A percentile compares a stretch with the other conserved stretches of the same genome.
Conservation (phyloP, 2,797 vertebrate species). For the Muscicapa comitata region DNA sequence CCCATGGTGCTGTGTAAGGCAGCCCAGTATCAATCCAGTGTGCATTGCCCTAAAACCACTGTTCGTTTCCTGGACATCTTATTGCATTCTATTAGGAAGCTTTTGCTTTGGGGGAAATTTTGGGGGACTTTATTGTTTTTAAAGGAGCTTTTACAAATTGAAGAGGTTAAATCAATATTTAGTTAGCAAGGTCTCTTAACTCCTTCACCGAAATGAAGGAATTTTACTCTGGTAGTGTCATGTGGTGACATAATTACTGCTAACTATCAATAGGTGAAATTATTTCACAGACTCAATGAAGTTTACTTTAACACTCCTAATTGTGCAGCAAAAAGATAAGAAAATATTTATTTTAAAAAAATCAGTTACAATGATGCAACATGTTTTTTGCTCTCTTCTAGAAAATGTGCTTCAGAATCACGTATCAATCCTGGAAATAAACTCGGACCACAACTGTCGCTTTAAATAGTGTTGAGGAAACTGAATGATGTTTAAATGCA, state of each 20-base stretch:
- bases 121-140: background rate
- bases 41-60: background rate
- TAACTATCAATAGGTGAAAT: slow-evolving; percentile 29
- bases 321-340: slow-evolving; percentile 56
- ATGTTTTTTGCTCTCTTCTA: slow-evolving; percentile 18
- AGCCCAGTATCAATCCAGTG: slow-evolving; percentile 37
- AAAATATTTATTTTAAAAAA: slow-evolving; percentile 38
- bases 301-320: slow-evolving; percentile 39
- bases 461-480: slow-evolving; percentile 28
- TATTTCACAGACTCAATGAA: slow-evolving; percentile 40
- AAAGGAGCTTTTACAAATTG: slow-evolving; percentile 53
- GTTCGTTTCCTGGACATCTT: background rate
- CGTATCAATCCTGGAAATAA: background rate
- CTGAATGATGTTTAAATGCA: slow-evolving; percentile 32
- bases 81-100: slow-evolving; percentile 40
- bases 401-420: slow-evolving; percentile 44
- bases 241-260: slow-evolving; percentile 66
- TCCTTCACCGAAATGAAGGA: slow-evolving; percentile 36
- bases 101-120: background rate
- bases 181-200: slow-evolving; percentile 18
- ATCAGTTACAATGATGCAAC: background rate
- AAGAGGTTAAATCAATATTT: slow-evolving; percentile 41
- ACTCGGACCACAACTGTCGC: background rate
- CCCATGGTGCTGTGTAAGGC: background rate
- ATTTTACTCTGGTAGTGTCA: slow-evolving; percentile 59